Conservation (phyloP, 2,797 vertebrate genomes). For the Margarornis squamiger region DNA sequence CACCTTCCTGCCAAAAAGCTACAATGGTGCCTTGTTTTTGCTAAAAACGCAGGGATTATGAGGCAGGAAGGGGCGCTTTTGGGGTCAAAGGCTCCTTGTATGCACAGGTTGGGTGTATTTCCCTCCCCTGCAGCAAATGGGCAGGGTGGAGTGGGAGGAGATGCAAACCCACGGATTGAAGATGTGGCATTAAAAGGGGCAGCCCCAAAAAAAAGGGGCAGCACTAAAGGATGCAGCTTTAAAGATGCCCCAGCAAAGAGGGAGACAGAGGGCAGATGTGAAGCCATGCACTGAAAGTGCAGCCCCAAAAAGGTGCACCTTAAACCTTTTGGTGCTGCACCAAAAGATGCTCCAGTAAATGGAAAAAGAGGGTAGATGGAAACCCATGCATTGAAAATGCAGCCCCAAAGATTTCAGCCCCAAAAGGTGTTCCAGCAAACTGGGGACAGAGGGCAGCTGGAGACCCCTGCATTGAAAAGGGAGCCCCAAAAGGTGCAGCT, state of each 20-base stretch:
- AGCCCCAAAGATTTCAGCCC: not conserved
- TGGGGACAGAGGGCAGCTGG: not conserved
- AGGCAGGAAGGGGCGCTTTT: not conserved
- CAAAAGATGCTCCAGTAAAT: not conserved
- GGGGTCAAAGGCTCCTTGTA: slow-evolving; percentile 49
- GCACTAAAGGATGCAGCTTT: not conserved
- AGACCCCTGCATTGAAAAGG: too few relatives aligned
- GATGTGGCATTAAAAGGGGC: not conserved
- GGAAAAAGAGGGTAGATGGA: not conserved
- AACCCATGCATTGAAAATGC: not conserved
- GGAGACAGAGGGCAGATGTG: not conserved
- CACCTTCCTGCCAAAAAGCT: slow-evolving; percentile 20
- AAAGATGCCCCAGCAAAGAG: not conserved
- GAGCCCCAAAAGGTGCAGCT: too few relatives aligned
- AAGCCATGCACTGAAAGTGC: not conserved
- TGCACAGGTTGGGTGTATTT: not conserved
- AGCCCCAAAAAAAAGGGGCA: not conserved
- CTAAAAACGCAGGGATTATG: slow-evolving; percentile 10
- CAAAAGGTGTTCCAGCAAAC: not conserved
- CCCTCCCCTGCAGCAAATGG: fast-evolving
- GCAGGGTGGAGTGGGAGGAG: too few relatives aligned
- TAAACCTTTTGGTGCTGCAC: too few relatives aligned
- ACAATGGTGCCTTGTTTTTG: slow-evolving; percentile 56
- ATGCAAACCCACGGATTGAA: fast-evolving
- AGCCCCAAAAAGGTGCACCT: not conserved